A percentile compares a stretch with the other conserved stretches of the same genome.
Evolutionary conservation across 2,113 vertebrate genomes (phyloP).

Genomic region (Sceloporus undulatus): DNA sequence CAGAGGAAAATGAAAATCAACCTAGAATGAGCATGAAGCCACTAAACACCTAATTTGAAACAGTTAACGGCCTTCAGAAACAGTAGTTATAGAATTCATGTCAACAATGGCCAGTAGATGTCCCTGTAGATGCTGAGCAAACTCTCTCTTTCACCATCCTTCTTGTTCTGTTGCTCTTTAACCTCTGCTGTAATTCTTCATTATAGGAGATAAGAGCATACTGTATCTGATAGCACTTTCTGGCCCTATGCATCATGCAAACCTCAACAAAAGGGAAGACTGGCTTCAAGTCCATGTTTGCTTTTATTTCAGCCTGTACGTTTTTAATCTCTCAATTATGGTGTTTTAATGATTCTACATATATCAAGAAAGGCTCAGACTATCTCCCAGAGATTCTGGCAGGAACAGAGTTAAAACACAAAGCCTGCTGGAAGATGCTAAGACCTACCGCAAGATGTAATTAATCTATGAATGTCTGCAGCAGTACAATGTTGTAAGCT

Average conservation of each 20-base stretch:
- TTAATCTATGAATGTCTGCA: conserved; percentile 41
- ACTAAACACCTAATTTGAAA: neutral
- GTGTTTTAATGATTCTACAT: neutral
- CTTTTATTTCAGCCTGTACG: neutral
- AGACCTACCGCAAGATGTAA: conserved; percentile 19
- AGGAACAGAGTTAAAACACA: conserved; percentile 47
- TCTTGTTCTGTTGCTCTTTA: neutral
- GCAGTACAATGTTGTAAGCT: conserved; percentile 29
- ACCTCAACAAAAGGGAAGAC: neutral
- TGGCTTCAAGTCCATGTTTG: neutral
- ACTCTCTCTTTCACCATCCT: neutral
- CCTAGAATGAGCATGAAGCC: neutral
- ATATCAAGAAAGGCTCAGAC: neutral
- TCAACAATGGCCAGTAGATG: conserved; percentile 2
- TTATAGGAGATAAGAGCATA: neutral
- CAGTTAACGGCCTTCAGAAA: conserved; percentile 6
- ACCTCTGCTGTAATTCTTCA: neutral
- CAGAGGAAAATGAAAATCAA: neutral
- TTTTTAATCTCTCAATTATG: conserved; percentile 6
- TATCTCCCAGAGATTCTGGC: neutral
- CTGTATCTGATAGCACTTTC: neutral
- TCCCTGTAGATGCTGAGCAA: conserved; percentile 8
- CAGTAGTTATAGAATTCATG: neutral
- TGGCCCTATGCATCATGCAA: neutral
- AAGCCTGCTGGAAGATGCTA: conserved; percentile 4